Conservation (phyloP, 2,113 vertebrate genomes). For the Aphyosemion australe region DNA sequence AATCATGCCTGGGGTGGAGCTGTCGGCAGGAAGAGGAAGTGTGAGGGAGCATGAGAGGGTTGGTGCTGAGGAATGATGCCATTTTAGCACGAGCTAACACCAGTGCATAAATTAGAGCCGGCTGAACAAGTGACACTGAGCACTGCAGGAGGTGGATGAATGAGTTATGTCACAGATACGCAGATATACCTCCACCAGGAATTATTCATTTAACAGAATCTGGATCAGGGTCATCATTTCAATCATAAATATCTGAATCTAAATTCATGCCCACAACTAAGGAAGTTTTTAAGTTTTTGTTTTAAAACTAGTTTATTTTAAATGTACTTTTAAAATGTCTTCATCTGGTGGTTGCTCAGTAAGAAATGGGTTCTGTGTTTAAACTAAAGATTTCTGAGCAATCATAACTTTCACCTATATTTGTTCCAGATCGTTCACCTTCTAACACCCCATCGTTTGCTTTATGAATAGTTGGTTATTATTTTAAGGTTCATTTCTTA, state of each 20-base stretch:
- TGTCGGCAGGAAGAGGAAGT: conserved; percentile 63
- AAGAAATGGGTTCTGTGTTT: background rate
- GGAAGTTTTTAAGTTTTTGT: too few species aligned
- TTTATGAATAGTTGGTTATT: conserved; percentile 48
- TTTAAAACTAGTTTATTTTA: too few species aligned
- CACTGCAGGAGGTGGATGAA: conserved; percentile 71
- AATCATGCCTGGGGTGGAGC: conserved; percentile 66
- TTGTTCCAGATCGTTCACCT: conserved; percentile 24
- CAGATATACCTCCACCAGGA: conserved; percentile 8
- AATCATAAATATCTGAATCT: too few species aligned
- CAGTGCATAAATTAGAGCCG: conserved; percentile 77
- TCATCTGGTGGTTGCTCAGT: background rate
- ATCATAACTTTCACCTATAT: conserved; percentile 7
- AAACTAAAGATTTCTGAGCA: background rate
- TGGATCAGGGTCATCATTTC: too few species aligned
- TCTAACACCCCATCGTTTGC: conserved; percentile 35
- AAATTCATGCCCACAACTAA: too few species aligned
- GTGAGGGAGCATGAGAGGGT: conserved; percentile 57
- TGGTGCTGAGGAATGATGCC: conserved; percentile 74
- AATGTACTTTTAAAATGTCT: background rate
- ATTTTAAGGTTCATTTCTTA: conserved; percentile 44
- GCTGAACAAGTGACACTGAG: conserved; percentile 59
- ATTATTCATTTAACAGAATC: conserved; percentile 31
- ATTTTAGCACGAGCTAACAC: conserved; percentile 66
- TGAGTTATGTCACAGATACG: conserved; percentile 48